These are phyloP conservation scores for Platysteira castanea DNA, from an alignment of 2,113 vertebrate genomes.

Conservation along the genomic window DNA sequence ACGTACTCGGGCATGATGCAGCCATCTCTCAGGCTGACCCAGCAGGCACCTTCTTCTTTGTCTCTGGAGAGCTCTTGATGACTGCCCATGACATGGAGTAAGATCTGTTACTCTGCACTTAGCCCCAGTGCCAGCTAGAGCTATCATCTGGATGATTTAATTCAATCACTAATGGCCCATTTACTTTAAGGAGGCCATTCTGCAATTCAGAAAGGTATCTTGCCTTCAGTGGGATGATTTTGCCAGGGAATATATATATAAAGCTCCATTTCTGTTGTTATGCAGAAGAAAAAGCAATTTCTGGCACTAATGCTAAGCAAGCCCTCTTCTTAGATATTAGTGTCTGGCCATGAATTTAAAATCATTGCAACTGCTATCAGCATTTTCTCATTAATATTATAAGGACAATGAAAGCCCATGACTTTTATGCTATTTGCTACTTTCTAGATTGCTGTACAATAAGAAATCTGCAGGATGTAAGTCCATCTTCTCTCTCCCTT, in stretches of 20 bases:
- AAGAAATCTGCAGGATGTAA: not conserved
- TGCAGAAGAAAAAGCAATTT: not conserved
- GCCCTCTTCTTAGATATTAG: not conserved
- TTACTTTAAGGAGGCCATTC: conserved; percentile 28
- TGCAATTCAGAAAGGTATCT: conserved; percentile 5
- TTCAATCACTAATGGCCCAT: conserved; percentile 33
- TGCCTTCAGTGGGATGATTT: not conserved
- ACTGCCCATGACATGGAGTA: rapidly evolving
- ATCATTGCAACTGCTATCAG: not conserved
- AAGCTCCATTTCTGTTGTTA: not conserved
- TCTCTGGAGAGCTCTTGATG: not conserved
- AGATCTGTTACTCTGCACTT: not conserved
- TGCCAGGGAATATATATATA: not conserved
- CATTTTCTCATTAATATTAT: not conserved
- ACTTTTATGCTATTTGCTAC: not conserved
- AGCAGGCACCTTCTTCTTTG: not conserved
- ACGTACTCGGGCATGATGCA: not conserved
- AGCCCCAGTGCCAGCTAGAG: not conserved
- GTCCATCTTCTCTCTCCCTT: not conserved
- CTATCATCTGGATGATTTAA: not conserved
- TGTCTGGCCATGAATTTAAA: not conserved
- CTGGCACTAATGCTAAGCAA: not conserved
- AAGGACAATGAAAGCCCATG: not conserved
- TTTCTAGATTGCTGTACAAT: not conserved
- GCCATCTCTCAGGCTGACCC: not conserved